phyloP scores from a whole-genome alignment of 2,888 invertebrate genomes.

The Dendrolimus houi region DNA sequence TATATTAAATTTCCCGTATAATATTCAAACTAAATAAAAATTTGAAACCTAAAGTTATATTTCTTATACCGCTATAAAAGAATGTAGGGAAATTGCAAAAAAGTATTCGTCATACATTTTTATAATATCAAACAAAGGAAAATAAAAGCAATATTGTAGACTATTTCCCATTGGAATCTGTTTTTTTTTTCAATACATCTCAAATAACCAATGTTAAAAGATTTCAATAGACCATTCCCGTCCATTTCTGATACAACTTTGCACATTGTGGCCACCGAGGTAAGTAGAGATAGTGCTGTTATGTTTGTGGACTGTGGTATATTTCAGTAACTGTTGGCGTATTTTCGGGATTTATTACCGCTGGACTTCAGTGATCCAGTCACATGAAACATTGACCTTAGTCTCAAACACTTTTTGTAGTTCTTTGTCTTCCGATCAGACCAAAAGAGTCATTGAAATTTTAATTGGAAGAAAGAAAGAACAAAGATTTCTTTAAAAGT shows the following conservation, averaged over 20 bases:
- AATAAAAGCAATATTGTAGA: background rate
- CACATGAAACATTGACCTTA: too few relatives aligned
- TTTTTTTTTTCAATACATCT: conserved; percentile 17
- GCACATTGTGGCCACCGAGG: conserved; percentile 30
- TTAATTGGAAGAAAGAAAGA: too few relatives aligned
- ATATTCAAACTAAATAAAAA: too few relatives aligned
- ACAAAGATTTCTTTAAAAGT: too few relatives aligned
- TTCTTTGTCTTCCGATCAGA: too few relatives aligned
- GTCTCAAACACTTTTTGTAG: too few relatives aligned
- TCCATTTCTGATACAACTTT: conserved; percentile 38
- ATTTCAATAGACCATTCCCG: conserved; percentile 48
- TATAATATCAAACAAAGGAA: background rate
- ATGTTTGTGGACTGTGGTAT: conserved; percentile 9
- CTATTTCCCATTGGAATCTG: conserved; percentile 26
- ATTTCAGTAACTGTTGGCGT: too few relatives aligned
- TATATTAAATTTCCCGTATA: too few relatives aligned
- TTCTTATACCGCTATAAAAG: conserved; percentile 3
- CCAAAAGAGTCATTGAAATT: too few relatives aligned
- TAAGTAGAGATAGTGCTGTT: conserved; percentile 36
- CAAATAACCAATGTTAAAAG: background rate
- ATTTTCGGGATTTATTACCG: too few relatives aligned
- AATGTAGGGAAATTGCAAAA: background rate
- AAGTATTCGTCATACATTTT: background rate
- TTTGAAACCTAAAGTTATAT: conserved; percentile 5
- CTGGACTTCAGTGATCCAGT: too few relatives aligned